Evolutionary conservation across 2,113 vertebrate species (phyloP).

Genomic region (Datnioides undecimradiatus): DNA sequence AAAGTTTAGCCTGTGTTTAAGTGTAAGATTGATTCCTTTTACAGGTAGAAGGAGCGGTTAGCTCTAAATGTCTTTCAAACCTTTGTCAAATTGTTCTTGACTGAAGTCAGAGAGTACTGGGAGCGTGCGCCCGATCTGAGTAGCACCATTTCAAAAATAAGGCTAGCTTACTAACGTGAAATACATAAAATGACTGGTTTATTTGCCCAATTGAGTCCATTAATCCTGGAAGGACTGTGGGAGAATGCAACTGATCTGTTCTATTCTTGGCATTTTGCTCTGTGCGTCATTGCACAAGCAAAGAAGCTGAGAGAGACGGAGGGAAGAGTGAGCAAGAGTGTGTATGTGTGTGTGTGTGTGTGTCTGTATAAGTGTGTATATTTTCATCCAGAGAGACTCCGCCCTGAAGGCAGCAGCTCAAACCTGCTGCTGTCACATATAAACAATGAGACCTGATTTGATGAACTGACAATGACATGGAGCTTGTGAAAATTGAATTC

Average conservation of each 20-base stretch:
- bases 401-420: constrained; percentile 65
- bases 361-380: constrained; percentile 39
- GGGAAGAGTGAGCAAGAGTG: constrained; percentile 13
- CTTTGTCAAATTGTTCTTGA: neutral
- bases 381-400: constrained; percentile 61
- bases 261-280: constrained; percentile 72
- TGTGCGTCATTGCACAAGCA: constrained; percentile 70
- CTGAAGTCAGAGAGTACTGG: neutral
- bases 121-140: neutral
- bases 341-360: constrained; percentile 31
- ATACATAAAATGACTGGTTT: constrained; percentile 57
- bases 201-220: constrained; percentile 70
- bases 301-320: constrained; percentile 60
- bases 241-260: constrained; percentile 63
- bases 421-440: constrained; percentile 71
- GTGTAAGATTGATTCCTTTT: neutral
- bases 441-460: constrained; percentile 67
- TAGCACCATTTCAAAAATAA: constrained; percentile 21
- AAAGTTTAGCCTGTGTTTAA: neutral
- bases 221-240: constrained; percentile 64
- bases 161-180: constrained; percentile 48
- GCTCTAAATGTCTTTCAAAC: neutral
- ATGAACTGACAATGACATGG: constrained; percentile 61
- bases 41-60: neutral
- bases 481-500: constrained; percentile 26